Conservation (phyloP, 2,888 invertebrate genomes). For the Exephanes ischioxanthus region DNA sequence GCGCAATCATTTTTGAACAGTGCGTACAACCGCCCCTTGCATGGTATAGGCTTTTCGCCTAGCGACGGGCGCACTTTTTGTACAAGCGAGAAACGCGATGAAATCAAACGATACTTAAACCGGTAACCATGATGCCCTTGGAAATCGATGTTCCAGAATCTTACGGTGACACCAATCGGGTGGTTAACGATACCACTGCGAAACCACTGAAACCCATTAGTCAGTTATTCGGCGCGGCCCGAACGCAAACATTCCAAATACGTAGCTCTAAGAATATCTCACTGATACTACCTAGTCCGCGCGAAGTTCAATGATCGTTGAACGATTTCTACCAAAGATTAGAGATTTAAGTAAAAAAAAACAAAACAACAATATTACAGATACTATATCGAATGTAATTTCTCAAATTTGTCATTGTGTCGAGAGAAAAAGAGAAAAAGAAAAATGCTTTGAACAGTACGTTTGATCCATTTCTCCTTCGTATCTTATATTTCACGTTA, state of each 20-base stretch:
- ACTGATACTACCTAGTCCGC: conserved; percentile 14
- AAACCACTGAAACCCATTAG: conserved; percentile 33
- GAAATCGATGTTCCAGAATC: conserved; percentile 35
- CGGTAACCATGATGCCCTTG: not conserved
- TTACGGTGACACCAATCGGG: not conserved
- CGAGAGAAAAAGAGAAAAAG: conserved; percentile 5
- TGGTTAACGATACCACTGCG: not conserved
- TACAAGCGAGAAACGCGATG: conserved; percentile 6
- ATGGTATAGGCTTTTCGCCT: not conserved
- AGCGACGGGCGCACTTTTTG: not conserved
- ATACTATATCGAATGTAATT: conserved; percentile 24
- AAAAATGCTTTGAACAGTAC: conserved; percentile 11
- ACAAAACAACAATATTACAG: conserved; percentile 9
- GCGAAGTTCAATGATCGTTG: conserved; percentile 26
- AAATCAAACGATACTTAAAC: conserved; percentile 20
- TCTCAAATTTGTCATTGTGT: conserved; percentile 30
- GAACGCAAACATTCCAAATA: conserved; percentile 36
- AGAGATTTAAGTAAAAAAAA: conserved; percentile 27
- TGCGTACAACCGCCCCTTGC: not conserved
- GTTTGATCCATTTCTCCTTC: conserved; percentile 28
- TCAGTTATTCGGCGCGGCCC: conserved; percentile 31
- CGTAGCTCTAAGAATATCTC: conserved; percentile 39
- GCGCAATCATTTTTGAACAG: not conserved
- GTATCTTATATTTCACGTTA: conserved; percentile 50
- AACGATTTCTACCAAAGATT: conserved; percentile 69